phyloP scores from a whole-genome alignment of 2,797 vertebrate genomes.

The Xenops minutus region DNA sequence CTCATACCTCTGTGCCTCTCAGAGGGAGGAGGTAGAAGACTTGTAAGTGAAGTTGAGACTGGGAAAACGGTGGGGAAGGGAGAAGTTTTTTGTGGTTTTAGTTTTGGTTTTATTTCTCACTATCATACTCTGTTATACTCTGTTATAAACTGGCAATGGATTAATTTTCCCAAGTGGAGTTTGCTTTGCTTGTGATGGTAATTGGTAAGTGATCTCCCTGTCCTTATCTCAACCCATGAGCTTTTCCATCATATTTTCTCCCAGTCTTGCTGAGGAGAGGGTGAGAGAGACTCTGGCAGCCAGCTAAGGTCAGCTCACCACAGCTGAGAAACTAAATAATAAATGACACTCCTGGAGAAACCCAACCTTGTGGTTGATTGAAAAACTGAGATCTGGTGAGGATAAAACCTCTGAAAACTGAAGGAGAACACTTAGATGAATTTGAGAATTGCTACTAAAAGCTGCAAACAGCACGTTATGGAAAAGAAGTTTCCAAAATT shows the following conservation, averaged over 20 bases:
- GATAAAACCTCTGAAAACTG: neutral
- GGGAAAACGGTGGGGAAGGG: neutral
- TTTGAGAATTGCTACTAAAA: neutral
- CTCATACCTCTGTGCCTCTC: rapidly evolving
- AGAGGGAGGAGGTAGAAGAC: rapidly evolving
- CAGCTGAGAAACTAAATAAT: neutral
- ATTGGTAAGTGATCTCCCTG: neutral
- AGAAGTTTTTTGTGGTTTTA: neutral
- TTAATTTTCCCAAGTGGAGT: neutral
- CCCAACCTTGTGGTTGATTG: neutral
- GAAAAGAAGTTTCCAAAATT: neutral
- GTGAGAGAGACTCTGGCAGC: neutral
- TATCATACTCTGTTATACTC: neutral
- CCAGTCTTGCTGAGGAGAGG: neutral
- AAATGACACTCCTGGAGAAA: neutral
- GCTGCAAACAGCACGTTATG: neutral
- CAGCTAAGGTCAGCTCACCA: rapidly evolving
- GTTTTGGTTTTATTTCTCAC: neutral
- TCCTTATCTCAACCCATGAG: neutral
- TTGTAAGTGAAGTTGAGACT: neutral
- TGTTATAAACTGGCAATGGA: neutral
- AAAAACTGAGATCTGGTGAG: neutral
- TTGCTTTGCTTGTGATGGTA: neutral
- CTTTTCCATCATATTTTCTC: neutral
- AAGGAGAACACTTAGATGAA: neutral